These are phyloP conservation scores for Morone chrysops DNA, from an alignment of 2,113 vertebrate species.

Conservation along the genomic window DNA sequence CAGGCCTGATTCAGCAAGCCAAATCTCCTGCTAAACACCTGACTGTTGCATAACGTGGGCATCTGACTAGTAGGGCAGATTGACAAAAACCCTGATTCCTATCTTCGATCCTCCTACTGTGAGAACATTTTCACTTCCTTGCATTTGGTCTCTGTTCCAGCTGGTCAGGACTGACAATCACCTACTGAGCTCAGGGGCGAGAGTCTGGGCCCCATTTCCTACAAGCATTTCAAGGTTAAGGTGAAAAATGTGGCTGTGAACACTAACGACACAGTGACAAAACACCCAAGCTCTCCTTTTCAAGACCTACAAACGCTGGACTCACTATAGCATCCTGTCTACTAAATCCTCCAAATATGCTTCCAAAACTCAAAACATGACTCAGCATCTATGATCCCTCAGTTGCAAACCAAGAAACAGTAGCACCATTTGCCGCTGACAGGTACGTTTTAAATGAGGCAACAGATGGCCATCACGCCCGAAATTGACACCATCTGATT, in stretches of 20 bases:
- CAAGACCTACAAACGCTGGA: not conserved
- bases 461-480: not conserved
- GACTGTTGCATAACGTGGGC: slow-evolving; percentile 3
- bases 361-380: not conserved
- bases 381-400: not conserved
- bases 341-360: not conserved
- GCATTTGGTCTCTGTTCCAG: not conserved
- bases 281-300: not conserved
- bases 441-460: not conserved
- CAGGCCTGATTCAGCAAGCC: slow-evolving; percentile 24
- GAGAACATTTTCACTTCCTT: not conserved
- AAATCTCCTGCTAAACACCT: slow-evolving; percentile 30
- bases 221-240: not conserved
- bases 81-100: not conserved
- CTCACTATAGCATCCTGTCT: not conserved
- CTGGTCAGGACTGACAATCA: slow-evolving; percentile 4
- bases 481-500: slow-evolving; percentile 15
- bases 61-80: not conserved
- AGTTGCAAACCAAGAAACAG: not conserved
- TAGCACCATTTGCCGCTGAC: not conserved
- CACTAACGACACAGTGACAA: not conserved
- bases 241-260: not conserved
- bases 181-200: not conserved
- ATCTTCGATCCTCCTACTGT: not conserved
- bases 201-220: not conserved